Conservation (phyloP, 2,888 invertebrate genomes). For the Priocnemis perturbator region DNA sequence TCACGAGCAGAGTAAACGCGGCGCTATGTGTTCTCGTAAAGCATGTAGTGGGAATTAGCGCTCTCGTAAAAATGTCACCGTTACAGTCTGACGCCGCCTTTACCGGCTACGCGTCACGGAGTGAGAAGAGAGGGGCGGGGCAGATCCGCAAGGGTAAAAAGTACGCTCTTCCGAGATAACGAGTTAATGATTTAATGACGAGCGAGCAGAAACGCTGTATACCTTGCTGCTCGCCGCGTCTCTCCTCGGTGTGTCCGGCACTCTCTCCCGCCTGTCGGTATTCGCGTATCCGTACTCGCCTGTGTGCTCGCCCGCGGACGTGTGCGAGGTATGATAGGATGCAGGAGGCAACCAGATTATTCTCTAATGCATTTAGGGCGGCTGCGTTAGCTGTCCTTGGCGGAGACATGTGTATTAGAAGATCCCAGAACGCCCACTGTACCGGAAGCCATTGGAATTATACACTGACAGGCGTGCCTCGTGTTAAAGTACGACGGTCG, state of each 20-base stretch:
- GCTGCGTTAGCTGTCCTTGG: constrained; percentile 49
- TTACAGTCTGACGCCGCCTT: not conserved
- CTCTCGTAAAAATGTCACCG: not conserved
- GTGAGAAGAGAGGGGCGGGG: constrained; percentile 1
- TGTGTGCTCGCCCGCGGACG: constrained; percentile 18
- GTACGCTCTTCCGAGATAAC: constrained; percentile 49
- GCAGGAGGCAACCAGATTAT: constrained; percentile 63
- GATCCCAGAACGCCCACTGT: constrained; percentile 2
- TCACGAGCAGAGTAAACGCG: too few relatives aligned
- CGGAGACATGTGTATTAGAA: constrained; percentile 17
- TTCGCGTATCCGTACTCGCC: constrained; percentile 2
- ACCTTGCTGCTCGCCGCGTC: too few relatives aligned
- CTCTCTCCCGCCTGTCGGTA: too few relatives aligned
- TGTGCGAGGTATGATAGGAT: constrained; percentile 46
- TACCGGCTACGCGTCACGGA: not conserved
- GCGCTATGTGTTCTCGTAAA: too few relatives aligned
- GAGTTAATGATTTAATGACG: constrained; percentile 64
- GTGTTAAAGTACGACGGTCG: too few relatives aligned
- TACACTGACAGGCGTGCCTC: not conserved
- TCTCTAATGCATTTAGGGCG: constrained; percentile 64
- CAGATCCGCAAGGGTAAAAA: constrained; percentile 20
- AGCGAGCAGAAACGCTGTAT: constrained; percentile 42
- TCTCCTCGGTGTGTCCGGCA: too few relatives aligned
- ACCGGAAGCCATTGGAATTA: constrained; percentile 7
- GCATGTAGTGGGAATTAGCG: constrained; percentile 3